A percentile compares a stretch with the other conserved stretches of the same genome.
phyloP scores from a whole-genome alignment of 2,797 vertebrate genomes.

The Paguma larvata region DNA sequence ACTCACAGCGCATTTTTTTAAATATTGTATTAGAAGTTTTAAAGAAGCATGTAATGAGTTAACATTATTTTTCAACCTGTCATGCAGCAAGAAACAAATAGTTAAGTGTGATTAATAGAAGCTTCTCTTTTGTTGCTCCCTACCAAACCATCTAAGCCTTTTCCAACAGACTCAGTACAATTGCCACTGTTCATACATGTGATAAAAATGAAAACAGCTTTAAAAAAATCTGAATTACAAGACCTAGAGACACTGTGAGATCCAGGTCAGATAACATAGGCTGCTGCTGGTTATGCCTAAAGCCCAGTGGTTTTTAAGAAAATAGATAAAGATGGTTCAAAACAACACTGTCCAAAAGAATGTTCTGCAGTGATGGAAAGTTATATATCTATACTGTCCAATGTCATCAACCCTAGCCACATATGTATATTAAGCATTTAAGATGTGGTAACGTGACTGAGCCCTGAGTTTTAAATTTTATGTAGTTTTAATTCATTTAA shows the following conservation, averaged over 20 bases:
- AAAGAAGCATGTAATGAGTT: not conserved
- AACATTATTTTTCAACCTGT: conserved; percentile 43
- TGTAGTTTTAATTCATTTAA: conserved; percentile 31
- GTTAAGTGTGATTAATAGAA: not conserved
- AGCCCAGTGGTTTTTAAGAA: not conserved
- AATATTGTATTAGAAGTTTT: not conserved
- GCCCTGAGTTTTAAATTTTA: not conserved
- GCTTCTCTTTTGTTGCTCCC: not conserved
- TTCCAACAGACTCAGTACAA: not conserved
- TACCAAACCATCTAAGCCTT: not conserved
- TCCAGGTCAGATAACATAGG: not conserved
- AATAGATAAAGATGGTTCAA: not conserved
- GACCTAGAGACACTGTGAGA: not conserved
- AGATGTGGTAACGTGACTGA: not conserved
- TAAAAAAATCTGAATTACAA: not conserved
- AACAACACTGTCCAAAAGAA: not conserved
- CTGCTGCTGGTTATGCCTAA: not conserved
- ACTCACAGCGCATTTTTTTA: not conserved
- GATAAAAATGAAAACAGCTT: not conserved
- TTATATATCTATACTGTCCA: not conserved
- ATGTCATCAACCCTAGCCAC: too few species aligned
- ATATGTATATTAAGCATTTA: not conserved
- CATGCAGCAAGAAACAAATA: not conserved
- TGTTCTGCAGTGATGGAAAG: not conserved
- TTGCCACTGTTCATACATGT: not conserved